These are phyloP conservation scores for Boleophthalmus pectinirostris DNA, from an alignment of 2,113 vertebrate genomes.

Conservation along the genomic window DNA sequence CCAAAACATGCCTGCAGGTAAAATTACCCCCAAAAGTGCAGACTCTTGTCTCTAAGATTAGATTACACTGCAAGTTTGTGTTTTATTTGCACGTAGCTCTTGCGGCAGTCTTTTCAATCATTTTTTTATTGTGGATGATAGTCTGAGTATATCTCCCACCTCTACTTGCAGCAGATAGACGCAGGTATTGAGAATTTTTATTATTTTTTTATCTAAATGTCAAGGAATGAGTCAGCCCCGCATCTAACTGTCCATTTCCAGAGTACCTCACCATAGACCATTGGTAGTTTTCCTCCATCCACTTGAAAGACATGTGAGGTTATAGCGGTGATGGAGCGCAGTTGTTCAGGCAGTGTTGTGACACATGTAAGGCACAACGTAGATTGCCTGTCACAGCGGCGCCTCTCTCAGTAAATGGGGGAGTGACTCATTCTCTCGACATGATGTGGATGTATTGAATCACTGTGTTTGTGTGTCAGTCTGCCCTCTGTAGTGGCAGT, in stretches of 20 bases:
- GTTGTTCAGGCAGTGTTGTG: slow-evolving; percentile 59
- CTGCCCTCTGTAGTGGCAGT: neutral
- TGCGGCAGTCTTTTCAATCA: too few species aligned
- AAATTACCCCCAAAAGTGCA: too few species aligned
- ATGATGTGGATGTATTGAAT: slow-evolving; percentile 30
- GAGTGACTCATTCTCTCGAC: slow-evolving; percentile 62
- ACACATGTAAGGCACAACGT: slow-evolving; percentile 63
- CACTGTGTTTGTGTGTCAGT: neutral
- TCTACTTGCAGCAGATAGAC: too few species aligned
- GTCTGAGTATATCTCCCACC: too few species aligned
- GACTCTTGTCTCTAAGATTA: too few species aligned
- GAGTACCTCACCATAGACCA: neutral
- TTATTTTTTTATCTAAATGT: too few species aligned
- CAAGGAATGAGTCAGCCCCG: neutral
- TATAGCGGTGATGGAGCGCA: slow-evolving; percentile 23
- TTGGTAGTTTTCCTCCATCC: neutral
- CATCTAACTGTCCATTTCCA: neutral
- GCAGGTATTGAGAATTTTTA: too few species aligned
- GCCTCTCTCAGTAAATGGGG: slow-evolving; percentile 38
- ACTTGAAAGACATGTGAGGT: slow-evolving; percentile 14
- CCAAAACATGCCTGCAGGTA: too few species aligned
- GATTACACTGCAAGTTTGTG: too few species aligned
- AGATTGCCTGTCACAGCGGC: slow-evolving; percentile 67
- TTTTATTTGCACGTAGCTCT: too few species aligned
- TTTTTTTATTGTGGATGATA: too few species aligned